Evolutionary conservation across 1,140 invertebrate species (phyloP).

Genomic region (Drosophila ercepeae): DNA sequence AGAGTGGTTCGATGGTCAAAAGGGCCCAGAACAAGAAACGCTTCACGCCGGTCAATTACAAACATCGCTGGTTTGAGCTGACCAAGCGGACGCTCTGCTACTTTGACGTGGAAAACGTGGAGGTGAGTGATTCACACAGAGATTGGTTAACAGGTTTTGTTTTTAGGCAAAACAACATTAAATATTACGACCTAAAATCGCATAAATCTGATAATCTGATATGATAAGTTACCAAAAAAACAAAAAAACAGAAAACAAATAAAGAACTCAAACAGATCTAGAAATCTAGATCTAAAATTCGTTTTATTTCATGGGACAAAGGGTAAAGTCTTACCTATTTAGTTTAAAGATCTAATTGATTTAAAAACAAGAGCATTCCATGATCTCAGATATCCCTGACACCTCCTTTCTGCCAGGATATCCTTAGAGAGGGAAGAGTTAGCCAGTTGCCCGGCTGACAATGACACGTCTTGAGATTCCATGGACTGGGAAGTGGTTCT

Average conservation of each 20-base stretch:
- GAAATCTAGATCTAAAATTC: no score
- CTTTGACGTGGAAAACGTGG: constrained; percentile 90
- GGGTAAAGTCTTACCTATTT: no score
- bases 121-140: constrained; percentile 86
- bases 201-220: constrained; percentile 24
- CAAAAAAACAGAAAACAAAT: neutral
- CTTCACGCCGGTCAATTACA: constrained; percentile 93
- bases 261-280: no score
- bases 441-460: constrained; percentile 29
- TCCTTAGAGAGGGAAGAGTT: constrained; percentile 1
- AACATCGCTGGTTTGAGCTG: constrained; percentile 92
- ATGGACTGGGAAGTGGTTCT: constrained; percentile 5
- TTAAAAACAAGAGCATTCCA: neutral
- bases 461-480: constrained; percentile 9
- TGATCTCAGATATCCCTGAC: neutral
- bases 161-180: constrained; percentile 10
- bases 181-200: constrained; percentile 11
- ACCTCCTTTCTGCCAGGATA: neutral
- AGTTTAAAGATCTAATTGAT: no score
- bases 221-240: no score
- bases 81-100: constrained; percentile 90
- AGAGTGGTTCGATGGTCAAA: constrained; percentile 92
- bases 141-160: constrained; percentile 17
- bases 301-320: no score
- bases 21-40: constrained; percentile 94